Conservation (phyloP, 2,888 invertebrate species). For the Galeruca laticollis region DNA sequence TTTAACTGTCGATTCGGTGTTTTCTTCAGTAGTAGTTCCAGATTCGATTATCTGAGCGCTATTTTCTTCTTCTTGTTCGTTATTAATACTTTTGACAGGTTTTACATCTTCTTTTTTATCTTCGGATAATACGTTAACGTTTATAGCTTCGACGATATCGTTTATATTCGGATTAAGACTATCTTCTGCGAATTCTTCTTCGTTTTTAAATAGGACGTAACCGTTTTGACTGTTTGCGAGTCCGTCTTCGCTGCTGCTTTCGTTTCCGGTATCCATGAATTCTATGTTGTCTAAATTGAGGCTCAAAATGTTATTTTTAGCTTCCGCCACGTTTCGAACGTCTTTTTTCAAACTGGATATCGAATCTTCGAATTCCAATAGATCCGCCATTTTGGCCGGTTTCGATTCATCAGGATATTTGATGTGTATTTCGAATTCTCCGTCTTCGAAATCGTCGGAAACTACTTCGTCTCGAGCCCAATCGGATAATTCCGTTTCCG, state of each 20-base stretch:
- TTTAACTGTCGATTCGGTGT: constrained; percentile 67
- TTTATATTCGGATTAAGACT: constrained; percentile 61
- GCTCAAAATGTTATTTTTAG: constrained; percentile 57
- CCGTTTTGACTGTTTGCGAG: constrained; percentile 73
- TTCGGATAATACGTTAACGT: constrained; percentile 36
- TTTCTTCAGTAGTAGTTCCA: constrained; percentile 73
- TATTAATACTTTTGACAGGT: constrained; percentile 38
- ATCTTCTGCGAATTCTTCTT: constrained; percentile 63
- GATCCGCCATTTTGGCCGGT: constrained; percentile 54
- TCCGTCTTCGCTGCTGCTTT: constrained; percentile 78
- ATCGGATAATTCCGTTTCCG: constrained; percentile 90
- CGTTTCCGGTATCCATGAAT: constrained; percentile 88
- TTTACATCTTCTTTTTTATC: constrained; percentile 53
- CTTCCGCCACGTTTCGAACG: constrained; percentile 54
- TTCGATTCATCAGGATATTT: constrained; percentile 32
- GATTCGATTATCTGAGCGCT: constrained; percentile 69
- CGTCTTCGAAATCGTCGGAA: constrained; percentile 80
- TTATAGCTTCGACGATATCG: constrained; percentile 50
- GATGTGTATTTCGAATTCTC: constrained; percentile 69
- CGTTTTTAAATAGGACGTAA: constrained; percentile 76
- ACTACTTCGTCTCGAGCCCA: constrained; percentile 88
- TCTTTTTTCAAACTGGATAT: constrained; percentile 59
- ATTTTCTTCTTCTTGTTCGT: constrained; percentile 73
- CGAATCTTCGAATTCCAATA: constrained; percentile 56
- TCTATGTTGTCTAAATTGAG: constrained; percentile 83